Percentiles rank a stretch among this genome's conserved stretches.
Evolutionary conservation across 2,113 vertebrate genomes (phyloP).

Genomic region (Lepus timidus): DNA sequence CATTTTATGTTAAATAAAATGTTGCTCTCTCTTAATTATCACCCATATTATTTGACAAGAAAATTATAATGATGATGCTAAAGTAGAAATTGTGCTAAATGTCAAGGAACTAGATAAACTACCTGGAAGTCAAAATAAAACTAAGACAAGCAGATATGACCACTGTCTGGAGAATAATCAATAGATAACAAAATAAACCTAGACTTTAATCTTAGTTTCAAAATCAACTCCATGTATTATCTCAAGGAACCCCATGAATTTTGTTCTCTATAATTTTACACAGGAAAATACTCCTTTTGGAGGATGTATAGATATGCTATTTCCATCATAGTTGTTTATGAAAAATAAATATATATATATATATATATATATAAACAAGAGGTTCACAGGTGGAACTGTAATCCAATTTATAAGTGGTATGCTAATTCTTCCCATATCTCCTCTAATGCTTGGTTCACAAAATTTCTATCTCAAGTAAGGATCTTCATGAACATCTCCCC

Average conservation of each 20-base stretch:
- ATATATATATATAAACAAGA: neutral
- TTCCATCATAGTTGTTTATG: neutral
- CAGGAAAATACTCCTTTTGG: neutral
- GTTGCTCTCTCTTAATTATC: neutral
- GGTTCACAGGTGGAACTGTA: neutral
- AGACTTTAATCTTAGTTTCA: neutral
- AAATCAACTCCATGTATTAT: conserved; percentile 28
- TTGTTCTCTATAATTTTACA: neutral
- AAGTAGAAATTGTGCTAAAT: neutral
- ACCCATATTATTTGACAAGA: neutral
- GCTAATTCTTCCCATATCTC: neutral
- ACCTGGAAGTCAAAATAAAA: conserved; percentile 23
- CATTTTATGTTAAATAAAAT: neutral
- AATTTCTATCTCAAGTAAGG: neutral
- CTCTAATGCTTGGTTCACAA: neutral
- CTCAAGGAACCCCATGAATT: conserved; percentile 12
- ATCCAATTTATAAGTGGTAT: neutral
- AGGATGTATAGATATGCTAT: neutral
- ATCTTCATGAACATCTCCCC: neutral
- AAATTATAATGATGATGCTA: neutral
- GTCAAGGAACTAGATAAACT: conserved; percentile 38
- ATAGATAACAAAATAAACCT: conserved; percentile 41
- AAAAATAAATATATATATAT: too few relatives aligned
- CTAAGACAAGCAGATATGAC: conserved; percentile 5
- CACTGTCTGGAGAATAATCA: neutral